Evolutionary conservation across 2,888 invertebrate genomes (phyloP).

Genomic region (Papilio elwesi): DNA sequence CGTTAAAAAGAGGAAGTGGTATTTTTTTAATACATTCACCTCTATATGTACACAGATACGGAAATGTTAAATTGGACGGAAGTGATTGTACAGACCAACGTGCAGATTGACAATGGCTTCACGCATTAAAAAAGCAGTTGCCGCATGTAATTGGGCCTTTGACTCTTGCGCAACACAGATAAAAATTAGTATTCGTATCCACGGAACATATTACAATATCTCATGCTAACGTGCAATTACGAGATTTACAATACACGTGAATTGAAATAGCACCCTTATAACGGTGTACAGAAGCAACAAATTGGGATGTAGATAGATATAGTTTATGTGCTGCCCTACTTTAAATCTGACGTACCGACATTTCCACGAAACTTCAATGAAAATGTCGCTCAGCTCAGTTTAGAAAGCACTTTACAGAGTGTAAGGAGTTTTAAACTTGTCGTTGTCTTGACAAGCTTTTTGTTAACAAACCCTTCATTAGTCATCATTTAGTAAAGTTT

Average conservation of each 20-base stretch:
- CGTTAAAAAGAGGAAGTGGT: constrained; percentile 53
- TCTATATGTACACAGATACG: constrained; percentile 55
- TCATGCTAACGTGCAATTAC: constrained; percentile 18
- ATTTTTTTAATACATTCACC: constrained; percentile 51
- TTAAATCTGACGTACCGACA: constrained; percentile 47
- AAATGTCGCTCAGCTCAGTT: constrained; percentile 31
- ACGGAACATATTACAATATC: constrained; percentile 24
- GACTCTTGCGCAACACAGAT: constrained; percentile 32
- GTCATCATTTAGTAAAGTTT: constrained; percentile 5
- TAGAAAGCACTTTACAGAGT: constrained; percentile 19
- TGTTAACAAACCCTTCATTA: constrained; percentile 19
- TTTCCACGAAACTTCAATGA: constrained; percentile 47
- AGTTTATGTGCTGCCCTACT: constrained; percentile 44
- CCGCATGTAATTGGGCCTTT: constrained; percentile 21
- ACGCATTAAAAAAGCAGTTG: constrained; percentile 51
- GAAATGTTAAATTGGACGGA: constrained; percentile 63
- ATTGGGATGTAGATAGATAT: constrained; percentile 34
- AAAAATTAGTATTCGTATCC: constrained; percentile 30
- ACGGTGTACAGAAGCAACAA: background rate
- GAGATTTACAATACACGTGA: constrained; percentile 16
- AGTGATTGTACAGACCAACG: constrained; percentile 60
- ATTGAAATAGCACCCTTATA: constrained; percentile 17
- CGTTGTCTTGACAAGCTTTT: background rate
- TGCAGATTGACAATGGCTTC: constrained; percentile 53
- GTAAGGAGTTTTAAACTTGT: constrained; percentile 18